Conservation (phyloP, 2,113 vertebrate species). For the Charina bottae region DNA sequence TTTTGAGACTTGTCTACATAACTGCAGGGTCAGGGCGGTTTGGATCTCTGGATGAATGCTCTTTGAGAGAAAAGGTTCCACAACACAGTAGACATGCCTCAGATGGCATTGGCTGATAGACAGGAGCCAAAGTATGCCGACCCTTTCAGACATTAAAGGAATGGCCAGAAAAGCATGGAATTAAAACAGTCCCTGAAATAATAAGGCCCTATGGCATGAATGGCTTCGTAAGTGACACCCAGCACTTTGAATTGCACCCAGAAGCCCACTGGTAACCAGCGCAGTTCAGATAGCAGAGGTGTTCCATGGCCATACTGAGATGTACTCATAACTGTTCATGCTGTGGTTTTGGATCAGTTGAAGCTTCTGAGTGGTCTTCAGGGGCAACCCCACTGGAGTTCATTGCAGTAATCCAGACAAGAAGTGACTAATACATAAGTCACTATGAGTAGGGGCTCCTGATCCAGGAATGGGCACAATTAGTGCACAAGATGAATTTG, state of each 20-base stretch:
- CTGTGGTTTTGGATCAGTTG: not conserved
- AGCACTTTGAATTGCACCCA: not conserved
- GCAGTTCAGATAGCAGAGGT: not conserved
- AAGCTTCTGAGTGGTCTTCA: not conserved
- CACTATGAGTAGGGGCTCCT: not conserved
- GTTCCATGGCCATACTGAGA: not conserved
- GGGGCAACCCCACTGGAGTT: too few species aligned
- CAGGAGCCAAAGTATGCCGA: not conserved
- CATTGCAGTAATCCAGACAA: not conserved
- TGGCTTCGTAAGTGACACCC: too few species aligned
- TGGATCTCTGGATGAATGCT: not conserved
- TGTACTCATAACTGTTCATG: not conserved
- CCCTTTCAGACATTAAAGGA: not conserved
- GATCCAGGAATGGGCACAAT: not conserved
- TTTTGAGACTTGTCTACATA: not conserved
- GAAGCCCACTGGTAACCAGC: not conserved
- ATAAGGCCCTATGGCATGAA: not conserved
- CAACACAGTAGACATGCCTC: not conserved
- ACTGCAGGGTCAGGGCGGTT: not conserved
- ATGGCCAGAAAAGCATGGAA: not conserved
- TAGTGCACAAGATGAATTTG: not conserved
- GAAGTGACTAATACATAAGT: not conserved
- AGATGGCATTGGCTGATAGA: not conserved
- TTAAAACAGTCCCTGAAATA: not conserved
- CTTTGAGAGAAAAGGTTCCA: not conserved